phyloP scores from a whole-genome alignment of 2,113 vertebrate species.

The Desmodus rotundus region DNA sequence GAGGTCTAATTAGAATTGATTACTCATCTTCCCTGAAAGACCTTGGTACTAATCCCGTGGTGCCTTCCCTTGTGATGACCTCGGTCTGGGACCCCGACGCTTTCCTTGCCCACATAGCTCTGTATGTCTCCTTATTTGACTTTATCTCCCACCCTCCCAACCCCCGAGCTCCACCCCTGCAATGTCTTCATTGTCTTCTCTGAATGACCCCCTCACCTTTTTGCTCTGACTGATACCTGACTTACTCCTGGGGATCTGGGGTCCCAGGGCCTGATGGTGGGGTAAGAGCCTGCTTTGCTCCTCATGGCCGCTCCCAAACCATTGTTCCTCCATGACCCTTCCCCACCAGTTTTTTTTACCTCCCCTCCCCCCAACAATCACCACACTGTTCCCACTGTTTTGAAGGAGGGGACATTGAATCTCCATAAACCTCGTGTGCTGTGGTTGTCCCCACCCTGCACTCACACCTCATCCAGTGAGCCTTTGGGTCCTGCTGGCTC shows the following conservation, averaged over 20 bases:
- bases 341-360: too few relatives aligned
- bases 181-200: not conserved
- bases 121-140: not conserved
- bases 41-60: not conserved
- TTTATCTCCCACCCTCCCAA: not conserved
- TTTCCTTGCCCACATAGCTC: not conserved
- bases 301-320: not conserved
- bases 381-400: not conserved
- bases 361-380: too few relatives aligned
- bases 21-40: not conserved
- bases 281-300: not conserved
- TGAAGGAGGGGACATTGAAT: not conserved
- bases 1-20: not conserved
- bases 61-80: not conserved
- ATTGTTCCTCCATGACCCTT: not conserved
- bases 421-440: too few relatives aligned
- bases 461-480: not conserved
- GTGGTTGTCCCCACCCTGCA: accelerated
- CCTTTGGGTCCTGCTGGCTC: not conserved
- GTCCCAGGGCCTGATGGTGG: not conserved
- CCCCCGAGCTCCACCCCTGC: too few relatives aligned
- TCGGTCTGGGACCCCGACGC: not conserved
- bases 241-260: not conserved
- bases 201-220: not conserved
- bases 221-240: not conserved